These are phyloP conservation scores for Amiota communis DNA, from an alignment of 2,888 invertebrate species.

Conservation along the genomic window DNA sequence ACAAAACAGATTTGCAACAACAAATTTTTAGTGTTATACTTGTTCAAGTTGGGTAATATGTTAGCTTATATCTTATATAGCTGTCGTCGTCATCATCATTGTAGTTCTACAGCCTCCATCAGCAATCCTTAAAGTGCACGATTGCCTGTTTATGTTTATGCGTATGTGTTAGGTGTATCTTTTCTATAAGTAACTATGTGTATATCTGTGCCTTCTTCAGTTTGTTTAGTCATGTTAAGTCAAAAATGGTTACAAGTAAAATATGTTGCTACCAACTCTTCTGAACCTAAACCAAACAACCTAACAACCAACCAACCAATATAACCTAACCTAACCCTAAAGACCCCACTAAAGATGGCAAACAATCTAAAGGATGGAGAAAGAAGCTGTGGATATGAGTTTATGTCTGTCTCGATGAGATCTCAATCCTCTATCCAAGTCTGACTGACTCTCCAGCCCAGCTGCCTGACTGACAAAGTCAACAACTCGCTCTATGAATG, in stretches of 20 bases:
- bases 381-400: slow-evolving; percentile 38
- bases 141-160: slow-evolving; percentile 6
- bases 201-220: slow-evolving; percentile 15
- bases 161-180: not conserved
- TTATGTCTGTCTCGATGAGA: slow-evolving; percentile 49
- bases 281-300: no score
- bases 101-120: no score
- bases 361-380: no score
- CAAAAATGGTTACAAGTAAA: slow-evolving; percentile 22
- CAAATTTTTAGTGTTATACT: slow-evolving; percentile 62
- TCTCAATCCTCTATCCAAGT: slow-evolving; percentile 32
- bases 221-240: slow-evolving; percentile 32
- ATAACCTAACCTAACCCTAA: no score
- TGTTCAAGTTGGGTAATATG: slow-evolving; percentile 23
- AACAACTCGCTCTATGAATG: not conserved
- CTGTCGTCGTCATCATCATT: no score
- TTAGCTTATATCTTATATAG: slow-evolving; percentile 1
- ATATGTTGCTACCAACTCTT: not conserved
- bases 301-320: no score
- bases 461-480: not conserved
- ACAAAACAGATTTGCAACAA: slow-evolving; percentile 62
- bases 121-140: not conserved
- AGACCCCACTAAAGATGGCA: no score
- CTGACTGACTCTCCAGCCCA: no score
- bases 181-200: no score